Evolutionary conservation across 2,888 invertebrate species (phyloP).

Genomic region (Cephus pygmeus): DNA sequence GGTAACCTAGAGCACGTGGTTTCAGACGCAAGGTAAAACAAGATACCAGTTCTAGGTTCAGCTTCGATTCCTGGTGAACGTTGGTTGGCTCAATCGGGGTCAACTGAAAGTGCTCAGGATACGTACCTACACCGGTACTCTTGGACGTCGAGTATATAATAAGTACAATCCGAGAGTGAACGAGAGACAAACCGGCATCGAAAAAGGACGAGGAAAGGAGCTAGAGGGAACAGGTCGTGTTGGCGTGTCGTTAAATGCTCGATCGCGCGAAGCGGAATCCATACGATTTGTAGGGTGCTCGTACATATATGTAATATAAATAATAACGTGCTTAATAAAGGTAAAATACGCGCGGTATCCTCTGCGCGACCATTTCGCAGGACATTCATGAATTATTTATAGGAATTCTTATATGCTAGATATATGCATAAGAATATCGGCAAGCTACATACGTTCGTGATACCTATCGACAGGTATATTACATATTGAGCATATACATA

Average conservation of each 20-base stretch:
- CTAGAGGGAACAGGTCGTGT: neutral
- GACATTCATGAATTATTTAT: neutral
- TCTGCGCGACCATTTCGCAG: neutral
- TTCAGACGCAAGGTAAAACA: slow-evolving; percentile 2
- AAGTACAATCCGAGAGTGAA: neutral
- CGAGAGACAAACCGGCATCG: neutral
- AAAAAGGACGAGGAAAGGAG: neutral
- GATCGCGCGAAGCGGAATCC: neutral
- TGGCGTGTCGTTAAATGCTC: neutral
- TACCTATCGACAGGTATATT: neutral
- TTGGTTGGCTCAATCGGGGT: slow-evolving; percentile 19
- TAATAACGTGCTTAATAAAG: neutral
- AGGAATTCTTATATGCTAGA: too few species aligned
- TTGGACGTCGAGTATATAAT: neutral
- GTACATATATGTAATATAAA: neutral
- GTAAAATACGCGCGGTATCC: neutral
- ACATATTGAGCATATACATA: neutral
- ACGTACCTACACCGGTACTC: neutral
- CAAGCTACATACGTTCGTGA: neutral
- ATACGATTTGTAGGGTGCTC: neutral
- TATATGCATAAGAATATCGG: too few species aligned
- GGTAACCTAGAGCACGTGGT: slow-evolving; percentile 1
- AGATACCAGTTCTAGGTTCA: slow-evolving; percentile 2
- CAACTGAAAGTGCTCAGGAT: slow-evolving; percentile 23
- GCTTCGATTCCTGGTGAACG: slow-evolving; percentile 11